Percentiles rank a stretch among this genome's conserved stretches.
These are phyloP conservation scores for Salticus scenicus DNA, from an alignment of 2,888 invertebrate genomes.

Conservation along the genomic window DNA sequence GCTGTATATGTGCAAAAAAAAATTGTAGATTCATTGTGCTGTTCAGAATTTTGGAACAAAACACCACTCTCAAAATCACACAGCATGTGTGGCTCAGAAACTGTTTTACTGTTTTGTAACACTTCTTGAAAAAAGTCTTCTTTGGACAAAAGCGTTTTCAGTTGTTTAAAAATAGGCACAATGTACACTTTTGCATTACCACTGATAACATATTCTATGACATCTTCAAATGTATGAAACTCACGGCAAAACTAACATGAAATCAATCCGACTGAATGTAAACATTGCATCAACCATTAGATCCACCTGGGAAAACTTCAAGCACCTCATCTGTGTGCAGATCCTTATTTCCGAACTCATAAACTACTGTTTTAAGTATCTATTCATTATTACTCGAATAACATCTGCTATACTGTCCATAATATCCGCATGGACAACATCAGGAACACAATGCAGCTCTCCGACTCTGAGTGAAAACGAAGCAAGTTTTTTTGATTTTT, in stretches of 20 bases:
- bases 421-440: constrained; percentile 1
- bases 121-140: background rate
- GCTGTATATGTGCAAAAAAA: constrained; percentile 8
- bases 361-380: background rate
- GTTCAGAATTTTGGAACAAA: background rate
- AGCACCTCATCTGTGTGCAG: background rate
- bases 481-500: background rate
- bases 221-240: background rate
- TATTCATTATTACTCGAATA: background rate
- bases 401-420: background rate
- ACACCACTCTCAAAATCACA: no score
- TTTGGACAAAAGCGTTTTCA: background rate
- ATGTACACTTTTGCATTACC: background rate
- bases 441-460: background rate
- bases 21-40: background rate
- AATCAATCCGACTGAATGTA: background rate
- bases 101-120: background rate
- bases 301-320: no score
- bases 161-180: no score
- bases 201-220: constrained; percentile 2
- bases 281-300: no score
- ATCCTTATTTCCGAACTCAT: background rate
- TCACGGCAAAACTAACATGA: background rate
- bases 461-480: background rate
- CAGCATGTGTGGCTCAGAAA: background rate